These are phyloP conservation scores for Malthinus seriepunctatus DNA, from an alignment of 2,888 invertebrate genomes.

Conservation along the genomic window DNA sequence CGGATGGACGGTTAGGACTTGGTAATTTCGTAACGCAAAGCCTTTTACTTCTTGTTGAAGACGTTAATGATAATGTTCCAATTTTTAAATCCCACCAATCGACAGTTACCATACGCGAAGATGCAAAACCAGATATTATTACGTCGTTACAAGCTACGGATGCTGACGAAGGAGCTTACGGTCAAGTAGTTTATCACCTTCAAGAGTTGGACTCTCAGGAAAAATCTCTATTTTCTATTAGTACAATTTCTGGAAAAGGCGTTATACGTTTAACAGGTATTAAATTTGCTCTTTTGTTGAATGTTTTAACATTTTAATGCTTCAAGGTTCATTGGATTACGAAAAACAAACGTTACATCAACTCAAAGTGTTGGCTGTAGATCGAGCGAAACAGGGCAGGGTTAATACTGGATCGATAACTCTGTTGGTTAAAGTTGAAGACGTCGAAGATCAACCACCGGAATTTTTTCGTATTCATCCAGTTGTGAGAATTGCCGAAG, in stretches of 20 bases:
- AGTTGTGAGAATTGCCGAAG: conserved; percentile 86
- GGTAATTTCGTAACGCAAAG: conserved; percentile 90
- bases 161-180: conserved; percentile 88
- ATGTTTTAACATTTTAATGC: background rate
- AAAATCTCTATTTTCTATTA: conserved; percentile 74
- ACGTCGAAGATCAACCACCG: conserved; percentile 91
- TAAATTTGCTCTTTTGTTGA: background rate
- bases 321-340: conserved; percentile 68
- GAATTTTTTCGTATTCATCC: conserved; percentile 86
- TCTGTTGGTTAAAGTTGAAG: conserved; percentile 82
- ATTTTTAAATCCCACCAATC: conserved; percentile 85
- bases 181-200: conserved; percentile 86
- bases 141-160: conserved; percentile 86
- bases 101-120: conserved; percentile 79
- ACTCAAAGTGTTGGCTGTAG: conserved; percentile 78
- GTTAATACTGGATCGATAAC: conserved; percentile 91
- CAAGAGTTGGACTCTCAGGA: conserved; percentile 77
- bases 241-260: conserved; percentile 84
- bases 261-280: conserved; percentile 72
- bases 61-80: conserved; percentile 90
- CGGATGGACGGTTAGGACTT: conserved; percentile 84
- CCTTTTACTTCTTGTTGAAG: conserved; percentile 84
- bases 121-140: conserved; percentile 74
- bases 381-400: conserved; percentile 78
- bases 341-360: conserved; percentile 87